Conservation (phyloP, 1,140 invertebrate genomes). For the Magallana gigas region DNA sequence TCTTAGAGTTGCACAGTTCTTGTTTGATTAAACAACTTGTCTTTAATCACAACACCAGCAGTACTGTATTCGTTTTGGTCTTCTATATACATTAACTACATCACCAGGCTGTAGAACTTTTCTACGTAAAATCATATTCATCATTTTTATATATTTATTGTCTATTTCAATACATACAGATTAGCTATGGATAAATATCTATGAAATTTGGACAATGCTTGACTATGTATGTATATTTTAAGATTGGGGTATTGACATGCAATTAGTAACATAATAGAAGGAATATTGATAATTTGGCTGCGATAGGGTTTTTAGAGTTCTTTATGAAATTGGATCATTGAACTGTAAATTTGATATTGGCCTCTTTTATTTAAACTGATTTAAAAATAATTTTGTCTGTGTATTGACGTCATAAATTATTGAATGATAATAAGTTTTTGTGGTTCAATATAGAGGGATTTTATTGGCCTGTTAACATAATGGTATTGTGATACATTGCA, state of each 20-base stretch:
- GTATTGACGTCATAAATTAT: conserved; percentile 34
- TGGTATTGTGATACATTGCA: background rate
- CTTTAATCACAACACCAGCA: background rate
- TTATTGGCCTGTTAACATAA: background rate
- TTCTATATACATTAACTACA: background rate
- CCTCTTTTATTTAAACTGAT: conserved; percentile 26
- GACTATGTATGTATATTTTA: background rate
- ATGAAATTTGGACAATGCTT: background rate
- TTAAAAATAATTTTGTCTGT: conserved; percentile 33
- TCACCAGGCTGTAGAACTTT: no score
- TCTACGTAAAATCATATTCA: background rate
- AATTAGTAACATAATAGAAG: background rate
- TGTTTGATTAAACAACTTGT: background rate
- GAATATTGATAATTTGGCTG: conserved; percentile 13
- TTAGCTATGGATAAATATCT: background rate
- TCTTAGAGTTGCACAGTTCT: background rate
- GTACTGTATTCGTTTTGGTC: background rate
- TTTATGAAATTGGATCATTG: conserved; percentile 16
- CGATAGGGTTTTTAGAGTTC: background rate
- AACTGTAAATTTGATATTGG: conserved; percentile 25
- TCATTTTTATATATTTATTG: background rate
- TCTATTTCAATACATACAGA: background rate
- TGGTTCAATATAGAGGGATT: background rate
- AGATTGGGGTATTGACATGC: background rate
- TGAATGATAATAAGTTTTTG: conserved; percentile 24